These are phyloP conservation scores for Hirtodrosophila duncani DNA, from an alignment of 2,888 invertebrate genomes.

Conservation along the genomic window DNA sequence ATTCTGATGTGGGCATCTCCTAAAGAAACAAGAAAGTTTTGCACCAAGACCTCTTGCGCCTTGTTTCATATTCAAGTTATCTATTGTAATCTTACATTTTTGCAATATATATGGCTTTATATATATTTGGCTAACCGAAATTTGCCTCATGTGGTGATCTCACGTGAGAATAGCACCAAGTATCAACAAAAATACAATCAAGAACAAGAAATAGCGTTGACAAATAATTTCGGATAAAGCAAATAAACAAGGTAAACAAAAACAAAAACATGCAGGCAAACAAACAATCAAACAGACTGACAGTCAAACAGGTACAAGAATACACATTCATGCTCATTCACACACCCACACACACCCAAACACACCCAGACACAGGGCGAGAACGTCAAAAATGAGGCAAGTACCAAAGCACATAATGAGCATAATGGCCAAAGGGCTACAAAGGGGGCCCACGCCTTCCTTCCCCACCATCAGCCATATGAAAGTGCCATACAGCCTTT, in stretches of 20 bases:
- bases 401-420: slow-evolving; percentile 56
- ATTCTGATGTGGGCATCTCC: too few relatives aligned
- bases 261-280: slow-evolving; percentile 13
- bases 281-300: slow-evolving; percentile 24
- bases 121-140: too few relatives aligned
- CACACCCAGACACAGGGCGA: slow-evolving; percentile 9
- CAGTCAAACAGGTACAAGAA: slow-evolving; percentile 5
- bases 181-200: slow-evolving; percentile 17
- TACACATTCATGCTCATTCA: too few relatives aligned
- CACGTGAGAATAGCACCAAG: too few relatives aligned
- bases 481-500: slow-evolving; percentile 48
- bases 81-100: too few relatives aligned
- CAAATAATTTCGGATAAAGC: slow-evolving; percentile 52
- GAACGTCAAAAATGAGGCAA: slow-evolving; percentile 53
- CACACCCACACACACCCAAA: slow-evolving; percentile 10
- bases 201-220: slow-evolving; percentile 40
- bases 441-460: neutral
- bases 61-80: too few relatives aligned
- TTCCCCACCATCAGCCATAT: slow-evolving; percentile 4
- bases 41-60: too few relatives aligned
- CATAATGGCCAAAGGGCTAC: slow-evolving; percentile 40
- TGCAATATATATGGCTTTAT: too few relatives aligned
- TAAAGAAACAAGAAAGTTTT: too few relatives aligned
- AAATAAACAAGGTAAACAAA: slow-evolving; percentile 59
- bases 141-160: too few relatives aligned